Percentiles rank a stretch among this genome's conserved stretches.
Conservation (phyloP, 2,113 vertebrate species). For the Psilopogon haemacephalus region DNA sequence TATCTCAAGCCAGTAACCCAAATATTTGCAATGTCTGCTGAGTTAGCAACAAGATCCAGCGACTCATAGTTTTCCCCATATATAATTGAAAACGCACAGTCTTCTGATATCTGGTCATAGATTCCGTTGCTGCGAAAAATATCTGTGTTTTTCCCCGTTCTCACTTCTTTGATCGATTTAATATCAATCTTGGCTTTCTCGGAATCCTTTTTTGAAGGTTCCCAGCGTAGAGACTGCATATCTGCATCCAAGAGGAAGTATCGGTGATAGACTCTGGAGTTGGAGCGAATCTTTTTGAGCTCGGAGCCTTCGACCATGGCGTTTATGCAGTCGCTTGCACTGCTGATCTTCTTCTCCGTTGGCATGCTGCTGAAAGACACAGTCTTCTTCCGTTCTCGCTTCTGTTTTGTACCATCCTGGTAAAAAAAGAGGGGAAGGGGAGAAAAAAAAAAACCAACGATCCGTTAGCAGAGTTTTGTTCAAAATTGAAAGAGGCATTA, state of each 20-base stretch:
- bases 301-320: slow-evolving; percentile 96
- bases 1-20: slow-evolving; percentile 97
- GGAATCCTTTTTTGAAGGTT: slow-evolving; percentile 96
- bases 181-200: slow-evolving; percentile 98
- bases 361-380: slow-evolving; percentile 99
- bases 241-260: slow-evolving; percentile 95
- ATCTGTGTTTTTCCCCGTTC: slow-evolving; percentile 96
- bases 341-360: slow-evolving; percentile 96
- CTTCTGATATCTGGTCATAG: slow-evolving; percentile 98
- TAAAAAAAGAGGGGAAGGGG: not conserved
- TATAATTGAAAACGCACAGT: slow-evolving; percentile 94
- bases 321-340: slow-evolving; percentile 92
- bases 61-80: slow-evolving; percentile 97
- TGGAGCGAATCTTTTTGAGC: slow-evolving; percentile 93
- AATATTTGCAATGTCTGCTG: slow-evolving; percentile 94
- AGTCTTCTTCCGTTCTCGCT: slow-evolving; percentile 94
- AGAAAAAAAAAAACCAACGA: not conserved
- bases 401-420: slow-evolving; percentile 92
- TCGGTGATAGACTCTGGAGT: slow-evolving; percentile 91
- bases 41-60: slow-evolving; percentile 95
- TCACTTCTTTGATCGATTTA: slow-evolving; percentile 94
- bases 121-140: slow-evolving; percentile 96
- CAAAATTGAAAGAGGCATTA: not conserved
- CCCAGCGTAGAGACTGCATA: slow-evolving; percentile 97
- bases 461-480: not conserved